phyloP scores from a whole-genome alignment of 2,888 invertebrate genomes.

The Leptopilina drosophilae region DNA sequence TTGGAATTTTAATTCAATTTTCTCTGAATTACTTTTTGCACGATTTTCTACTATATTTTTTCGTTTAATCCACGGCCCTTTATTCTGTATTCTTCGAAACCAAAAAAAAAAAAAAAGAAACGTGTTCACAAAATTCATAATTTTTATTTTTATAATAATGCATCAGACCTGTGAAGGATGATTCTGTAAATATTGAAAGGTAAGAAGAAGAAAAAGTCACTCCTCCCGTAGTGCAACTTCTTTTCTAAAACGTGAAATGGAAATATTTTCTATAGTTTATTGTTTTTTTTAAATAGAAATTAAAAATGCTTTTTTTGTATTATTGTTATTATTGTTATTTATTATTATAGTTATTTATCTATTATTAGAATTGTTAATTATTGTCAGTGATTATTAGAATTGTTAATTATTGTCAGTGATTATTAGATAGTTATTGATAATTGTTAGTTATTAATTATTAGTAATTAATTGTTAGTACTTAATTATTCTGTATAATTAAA shows the following conservation, averaged over 20 bases:
- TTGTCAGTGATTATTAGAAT: no score
- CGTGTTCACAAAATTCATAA: slow-evolving; percentile 48
- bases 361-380: no score
- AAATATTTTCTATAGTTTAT: not conserved
- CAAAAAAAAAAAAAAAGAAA: not conserved
- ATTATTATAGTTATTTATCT: no score
- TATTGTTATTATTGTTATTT: no score
- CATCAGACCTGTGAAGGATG: slow-evolving; percentile 74
- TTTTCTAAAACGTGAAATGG: not conserved
- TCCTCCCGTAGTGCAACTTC: not conserved
- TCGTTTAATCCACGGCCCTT: not conserved
- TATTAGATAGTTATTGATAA: no score
- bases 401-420: no score
- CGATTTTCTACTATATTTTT: not conserved
- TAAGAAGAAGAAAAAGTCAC: slow-evolving; percentile 61
- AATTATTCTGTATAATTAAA: no score
- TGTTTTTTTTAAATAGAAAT: not conserved
- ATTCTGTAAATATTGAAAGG: slow-evolving; percentile 73
- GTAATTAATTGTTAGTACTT: no score
- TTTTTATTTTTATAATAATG: slow-evolving; percentile 64
- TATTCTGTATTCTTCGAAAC: not conserved
- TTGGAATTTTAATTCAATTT: not conserved
- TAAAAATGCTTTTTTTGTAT: not conserved
- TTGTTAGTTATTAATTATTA: no score
- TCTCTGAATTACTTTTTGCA: not conserved